These are phyloP conservation scores for Caenorhabditis panamensis DNA, from an alignment of 2,888 invertebrate species.

Conservation along the genomic window DNA sequence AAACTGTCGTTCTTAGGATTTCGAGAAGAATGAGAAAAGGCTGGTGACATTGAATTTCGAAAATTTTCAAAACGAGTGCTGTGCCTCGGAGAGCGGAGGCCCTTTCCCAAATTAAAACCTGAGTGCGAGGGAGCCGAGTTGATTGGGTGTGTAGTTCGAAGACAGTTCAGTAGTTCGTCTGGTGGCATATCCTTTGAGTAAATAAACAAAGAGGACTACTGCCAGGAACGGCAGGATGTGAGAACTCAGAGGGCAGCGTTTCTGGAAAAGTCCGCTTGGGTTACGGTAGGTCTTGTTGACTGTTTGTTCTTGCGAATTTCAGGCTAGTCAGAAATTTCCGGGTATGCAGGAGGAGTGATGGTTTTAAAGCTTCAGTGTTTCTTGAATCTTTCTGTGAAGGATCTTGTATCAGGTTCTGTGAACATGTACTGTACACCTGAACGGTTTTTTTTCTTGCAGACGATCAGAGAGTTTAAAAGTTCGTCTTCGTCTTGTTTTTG, in stretches of 20 bases:
- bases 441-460: too few species aligned
- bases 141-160: constrained; percentile 26
- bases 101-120: constrained; percentile 21
- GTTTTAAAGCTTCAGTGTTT: too few species aligned
- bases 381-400: too few species aligned
- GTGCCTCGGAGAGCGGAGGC: background rate
- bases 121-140: constrained; percentile 27
- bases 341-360: too few species aligned
- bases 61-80: constrained; percentile 2
- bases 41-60: background rate
- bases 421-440: too few species aligned
- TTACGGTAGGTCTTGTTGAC: constrained; percentile 11
- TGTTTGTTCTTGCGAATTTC: too few species aligned
- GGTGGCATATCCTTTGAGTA: constrained; percentile 1
- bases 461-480: too few species aligned
- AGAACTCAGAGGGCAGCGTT: background rate
- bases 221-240: background rate
- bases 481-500: too few species aligned
- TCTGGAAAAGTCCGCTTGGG: constrained; percentile 3
- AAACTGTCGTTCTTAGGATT: constrained; percentile 23
- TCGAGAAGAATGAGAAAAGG: constrained; percentile 1
- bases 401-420: too few species aligned
- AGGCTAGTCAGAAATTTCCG: too few species aligned
- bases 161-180: constrained; percentile 16
- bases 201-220: constrained; percentile 23